phyloP scores from a whole-genome alignment of 2,797 vertebrate genomes.

The Microhierax caerulescens region DNA sequence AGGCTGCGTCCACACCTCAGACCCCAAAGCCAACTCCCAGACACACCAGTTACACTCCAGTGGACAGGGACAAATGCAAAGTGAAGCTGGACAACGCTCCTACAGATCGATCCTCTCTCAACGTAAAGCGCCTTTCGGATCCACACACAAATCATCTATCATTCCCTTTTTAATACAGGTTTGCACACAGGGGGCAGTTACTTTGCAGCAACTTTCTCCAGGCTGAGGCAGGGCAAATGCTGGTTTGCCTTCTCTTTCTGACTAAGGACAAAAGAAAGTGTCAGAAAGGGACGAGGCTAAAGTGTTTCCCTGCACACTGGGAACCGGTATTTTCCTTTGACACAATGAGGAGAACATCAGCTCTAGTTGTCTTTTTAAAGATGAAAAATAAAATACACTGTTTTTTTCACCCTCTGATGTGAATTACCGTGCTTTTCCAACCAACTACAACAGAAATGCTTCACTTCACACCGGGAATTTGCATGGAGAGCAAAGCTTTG shows the following conservation, averaged over 20 bases:
- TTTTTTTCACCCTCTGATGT: not conserved
- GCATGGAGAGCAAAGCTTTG: not conserved
- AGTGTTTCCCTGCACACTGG: not conserved
- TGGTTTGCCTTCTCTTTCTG: not conserved
- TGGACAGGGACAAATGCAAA: not conserved
- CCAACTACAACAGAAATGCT: not conserved
- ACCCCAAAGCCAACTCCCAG: not conserved
- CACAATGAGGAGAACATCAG: rapidly evolving
- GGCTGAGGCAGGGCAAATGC: not conserved
- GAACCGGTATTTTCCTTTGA: not conserved
- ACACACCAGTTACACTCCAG: not conserved
- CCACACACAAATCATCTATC: not conserved
- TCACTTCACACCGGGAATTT: not conserved
- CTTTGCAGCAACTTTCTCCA: not conserved
- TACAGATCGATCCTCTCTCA: rapidly evolving
- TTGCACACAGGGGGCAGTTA: not conserved
- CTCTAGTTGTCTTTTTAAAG: not conserved
- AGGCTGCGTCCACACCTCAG: not conserved
- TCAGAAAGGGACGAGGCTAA: not conserved
- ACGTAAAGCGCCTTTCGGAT: not conserved
- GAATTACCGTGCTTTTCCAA: not conserved
- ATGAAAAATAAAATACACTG: rapidly evolving
- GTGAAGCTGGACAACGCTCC: not conserved
- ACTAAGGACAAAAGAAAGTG: not conserved
- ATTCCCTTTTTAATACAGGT: not conserved